Evolutionary conservation across 2,113 vertebrate species (phyloP).

Genomic region (Pomatorhinus ruficollis): DNA sequence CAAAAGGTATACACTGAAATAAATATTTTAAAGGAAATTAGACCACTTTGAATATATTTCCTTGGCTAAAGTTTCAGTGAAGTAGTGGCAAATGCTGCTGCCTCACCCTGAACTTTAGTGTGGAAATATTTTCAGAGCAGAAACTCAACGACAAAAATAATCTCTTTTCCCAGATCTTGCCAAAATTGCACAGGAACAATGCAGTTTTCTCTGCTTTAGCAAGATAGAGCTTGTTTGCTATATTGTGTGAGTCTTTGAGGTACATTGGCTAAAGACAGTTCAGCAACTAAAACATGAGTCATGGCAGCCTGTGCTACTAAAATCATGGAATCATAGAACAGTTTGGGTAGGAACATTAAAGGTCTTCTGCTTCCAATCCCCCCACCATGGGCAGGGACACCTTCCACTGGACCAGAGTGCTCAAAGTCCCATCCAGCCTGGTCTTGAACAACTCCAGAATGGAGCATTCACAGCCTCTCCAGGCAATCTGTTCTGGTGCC

Average conservation of each 20-base stretch:
- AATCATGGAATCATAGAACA: not conserved
- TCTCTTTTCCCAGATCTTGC: not conserved
- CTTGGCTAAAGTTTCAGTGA: not conserved
- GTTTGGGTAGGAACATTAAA: not conserved
- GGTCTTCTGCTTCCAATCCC: not conserved
- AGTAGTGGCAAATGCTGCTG: not conserved
- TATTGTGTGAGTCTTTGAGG: not conserved
- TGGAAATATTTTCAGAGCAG: not conserved
- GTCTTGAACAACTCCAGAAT: not conserved
- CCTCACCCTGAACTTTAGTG: not conserved
- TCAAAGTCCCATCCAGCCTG: not conserved
- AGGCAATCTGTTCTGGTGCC: not conserved
- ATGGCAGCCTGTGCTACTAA: not conserved
- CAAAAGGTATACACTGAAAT: not conserved
- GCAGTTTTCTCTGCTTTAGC: not conserved
- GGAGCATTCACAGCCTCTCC: not conserved
- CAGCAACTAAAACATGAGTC: not conserved
- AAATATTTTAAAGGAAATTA: not conserved
- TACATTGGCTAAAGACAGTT: not conserved
- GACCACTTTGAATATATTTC: not conserved
- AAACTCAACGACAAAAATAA: not conserved
- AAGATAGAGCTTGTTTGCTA: not conserved
- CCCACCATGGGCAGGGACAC: not conserved
- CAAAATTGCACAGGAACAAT: not conserved
- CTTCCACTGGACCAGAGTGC: not conserved